Evolutionary conservation across 2,113 vertebrate species (phyloP).

Genomic region (Edolisoma coerulescens): DNA sequence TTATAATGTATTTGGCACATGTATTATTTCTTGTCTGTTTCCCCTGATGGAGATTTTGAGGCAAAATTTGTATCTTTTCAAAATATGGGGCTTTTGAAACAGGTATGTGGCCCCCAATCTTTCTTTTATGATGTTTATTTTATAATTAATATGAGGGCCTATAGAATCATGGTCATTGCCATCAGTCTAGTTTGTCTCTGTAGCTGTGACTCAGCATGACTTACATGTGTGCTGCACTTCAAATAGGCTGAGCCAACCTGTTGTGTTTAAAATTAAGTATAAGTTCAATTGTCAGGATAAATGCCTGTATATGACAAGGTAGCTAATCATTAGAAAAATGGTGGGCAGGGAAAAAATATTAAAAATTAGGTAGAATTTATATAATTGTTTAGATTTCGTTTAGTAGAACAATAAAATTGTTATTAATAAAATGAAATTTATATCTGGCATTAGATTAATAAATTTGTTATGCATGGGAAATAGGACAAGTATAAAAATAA

Average conservation of each 20-base stretch:
- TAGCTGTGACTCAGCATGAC: neutral
- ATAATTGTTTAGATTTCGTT: neutral
- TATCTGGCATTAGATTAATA: neutral
- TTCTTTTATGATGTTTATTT: neutral
- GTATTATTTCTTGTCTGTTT: neutral
- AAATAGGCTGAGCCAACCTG: neutral
- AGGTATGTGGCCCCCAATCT: rapidly evolving
- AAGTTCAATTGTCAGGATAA: neutral
- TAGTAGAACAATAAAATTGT: neutral
- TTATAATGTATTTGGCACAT: neutral
- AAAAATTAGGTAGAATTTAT: neutral
- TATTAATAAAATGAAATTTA: neutral
- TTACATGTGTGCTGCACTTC: neutral
- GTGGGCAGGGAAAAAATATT: neutral
- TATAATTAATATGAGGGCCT: neutral
- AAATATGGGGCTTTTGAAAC: neutral
- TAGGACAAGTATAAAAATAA: neutral
- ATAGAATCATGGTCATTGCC: neutral
- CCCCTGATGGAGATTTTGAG: neutral
- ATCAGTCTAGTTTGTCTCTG: neutral
- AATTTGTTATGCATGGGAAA: neutral
- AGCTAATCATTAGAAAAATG: neutral
- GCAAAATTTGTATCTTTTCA: neutral
- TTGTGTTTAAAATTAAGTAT: neutral
- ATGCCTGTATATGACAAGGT: neutral